Evolutionary conservation across 2,888 invertebrate species (phyloP).

Genomic region (Papilio gigon): DNA sequence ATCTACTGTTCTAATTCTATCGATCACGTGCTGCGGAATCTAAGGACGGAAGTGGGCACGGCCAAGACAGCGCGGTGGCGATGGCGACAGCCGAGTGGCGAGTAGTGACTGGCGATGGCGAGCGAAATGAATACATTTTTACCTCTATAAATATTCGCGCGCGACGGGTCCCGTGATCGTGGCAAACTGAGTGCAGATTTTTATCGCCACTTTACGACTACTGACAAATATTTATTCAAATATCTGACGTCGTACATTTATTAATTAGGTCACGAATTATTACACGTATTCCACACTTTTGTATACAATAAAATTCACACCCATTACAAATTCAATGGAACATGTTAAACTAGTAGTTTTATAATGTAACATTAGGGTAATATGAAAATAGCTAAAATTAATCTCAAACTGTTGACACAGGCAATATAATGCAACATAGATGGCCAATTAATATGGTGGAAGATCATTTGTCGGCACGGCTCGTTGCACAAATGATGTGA

Average conservation of each 20-base stretch:
- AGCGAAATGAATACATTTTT: slow-evolving; percentile 23
- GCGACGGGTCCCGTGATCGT: slow-evolving; percentile 31
- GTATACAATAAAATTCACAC: neutral
- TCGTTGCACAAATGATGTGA: slow-evolving; percentile 13
- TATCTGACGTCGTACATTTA: neutral
- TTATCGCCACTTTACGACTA: slow-evolving; percentile 13
- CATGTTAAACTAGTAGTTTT: neutral
- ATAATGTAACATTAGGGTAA: neutral
- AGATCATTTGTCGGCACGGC: slow-evolving; percentile 15
- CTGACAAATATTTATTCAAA: slow-evolving; percentile 5
- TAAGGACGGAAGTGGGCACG: slow-evolving; percentile 33
- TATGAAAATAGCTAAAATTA: neutral
- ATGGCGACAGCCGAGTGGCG: slow-evolving; percentile 1
- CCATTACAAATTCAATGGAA: neutral
- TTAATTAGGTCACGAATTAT: neutral
- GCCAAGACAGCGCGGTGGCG: slow-evolving; percentile 27
- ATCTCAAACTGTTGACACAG: neutral
- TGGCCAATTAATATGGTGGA: neutral
- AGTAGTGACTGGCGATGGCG: slow-evolving; percentile 9
- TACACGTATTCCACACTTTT: neutral
- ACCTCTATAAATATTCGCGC: slow-evolving; percentile 35
- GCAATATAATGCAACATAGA: neutral
- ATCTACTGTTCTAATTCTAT: slow-evolving; percentile 15
- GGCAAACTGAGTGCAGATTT: slow-evolving; percentile 17
- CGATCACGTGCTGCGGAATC: slow-evolving; percentile 26